Base-by-base conservation (phyloP, 2,113 vertebrate species). In the Chaetops frenatus region DNA sequence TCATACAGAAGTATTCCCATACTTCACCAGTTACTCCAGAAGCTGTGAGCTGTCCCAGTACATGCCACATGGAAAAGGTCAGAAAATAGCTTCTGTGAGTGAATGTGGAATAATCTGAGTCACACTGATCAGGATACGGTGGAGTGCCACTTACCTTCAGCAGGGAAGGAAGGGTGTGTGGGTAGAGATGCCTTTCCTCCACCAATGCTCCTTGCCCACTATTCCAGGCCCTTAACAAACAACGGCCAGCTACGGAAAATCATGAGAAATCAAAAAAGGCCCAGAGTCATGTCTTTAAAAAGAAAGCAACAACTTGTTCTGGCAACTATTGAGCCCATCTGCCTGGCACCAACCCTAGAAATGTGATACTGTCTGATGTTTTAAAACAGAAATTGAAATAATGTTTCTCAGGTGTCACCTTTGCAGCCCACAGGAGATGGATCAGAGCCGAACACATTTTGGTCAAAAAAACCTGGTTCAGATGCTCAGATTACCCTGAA, bases 31-130 rank as follows among this genome's bases (percentile, higher is more conserved):
- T 65, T 77, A 54, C 31, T 66, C 22, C 67, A 74, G 23, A 38
- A 92, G 38, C 56, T 78, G 71, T 51, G 35, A 70, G 45, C 36
- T 11, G 1, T 53, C 58, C 40, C 56, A 54, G 36, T n/a, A 58
- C 21, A 47, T 3, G 9, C n/a, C 51, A 51, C 51, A 67, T 44
- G 27, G 53, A 84, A 88, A 78, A n/a, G 60, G 77, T 86, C 76
- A 94, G 58, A 94, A 94, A 62, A 86, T 17, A 74, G 44, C 81
- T 94, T 89, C 48, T 79, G 44, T 74, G 67, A 81, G 51, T n/a
- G 44, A 86, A 47, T 67, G 31, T 17, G 35, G 60, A 86, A 60
- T 71, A 91, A 81, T 1, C 0, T 78, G 86, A 92, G 38, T 86
- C 67, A 51, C 25, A 40, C 44, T 40, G 38, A 23, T 81, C 56